These are phyloP conservation scores for Chlorops oryzae DNA, from an alignment of 1,140 invertebrate genomes.

Conservation along the genomic window DNA sequence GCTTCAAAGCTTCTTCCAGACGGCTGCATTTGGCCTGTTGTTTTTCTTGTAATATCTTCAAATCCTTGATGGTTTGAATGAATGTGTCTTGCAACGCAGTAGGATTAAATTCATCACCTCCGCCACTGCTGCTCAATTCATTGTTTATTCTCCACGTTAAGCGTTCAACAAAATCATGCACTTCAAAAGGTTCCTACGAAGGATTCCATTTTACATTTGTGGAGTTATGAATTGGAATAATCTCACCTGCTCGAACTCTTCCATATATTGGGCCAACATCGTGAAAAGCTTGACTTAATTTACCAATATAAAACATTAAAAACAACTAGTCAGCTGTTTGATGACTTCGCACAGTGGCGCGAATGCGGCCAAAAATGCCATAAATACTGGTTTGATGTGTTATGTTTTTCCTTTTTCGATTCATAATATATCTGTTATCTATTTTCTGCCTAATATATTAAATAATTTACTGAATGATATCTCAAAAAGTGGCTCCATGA, in stretches of 20 bases:
- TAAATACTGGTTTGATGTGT: too few relatives aligned
- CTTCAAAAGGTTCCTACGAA: conserved; percentile 85
- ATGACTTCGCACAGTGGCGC: too few relatives aligned
- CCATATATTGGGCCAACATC: conserved; percentile 80
- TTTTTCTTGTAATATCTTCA: conserved; percentile 70
- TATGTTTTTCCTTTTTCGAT: too few relatives aligned
- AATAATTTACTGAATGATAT: too few relatives aligned
- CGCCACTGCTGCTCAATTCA: conserved; percentile 57
- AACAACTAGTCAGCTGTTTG: too few relatives aligned
- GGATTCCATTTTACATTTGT: conserved; percentile 5
- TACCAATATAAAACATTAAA: too few relatives aligned
- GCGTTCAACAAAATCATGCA: conserved; percentile 94
- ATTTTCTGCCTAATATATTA: too few relatives aligned
- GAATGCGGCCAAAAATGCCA: too few relatives aligned
- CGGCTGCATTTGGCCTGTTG: conserved; percentile 84
- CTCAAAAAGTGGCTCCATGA: too few relatives aligned
- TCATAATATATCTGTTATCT: too few relatives aligned
- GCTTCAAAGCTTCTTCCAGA: conserved; percentile 72
- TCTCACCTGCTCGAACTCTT: conserved; percentile 69
- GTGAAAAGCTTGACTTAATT: too few relatives aligned
- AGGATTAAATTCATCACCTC: conserved; percentile 64
- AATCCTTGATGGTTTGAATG: conserved; percentile 79
- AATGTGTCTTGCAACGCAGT: conserved; percentile 83
- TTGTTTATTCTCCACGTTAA: conserved; percentile 89
- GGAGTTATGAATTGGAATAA: conserved; percentile 3